Evolutionary conservation across 2,888 invertebrate species (phyloP).

Genomic region (Glyphotaelius pellucidus): DNA sequence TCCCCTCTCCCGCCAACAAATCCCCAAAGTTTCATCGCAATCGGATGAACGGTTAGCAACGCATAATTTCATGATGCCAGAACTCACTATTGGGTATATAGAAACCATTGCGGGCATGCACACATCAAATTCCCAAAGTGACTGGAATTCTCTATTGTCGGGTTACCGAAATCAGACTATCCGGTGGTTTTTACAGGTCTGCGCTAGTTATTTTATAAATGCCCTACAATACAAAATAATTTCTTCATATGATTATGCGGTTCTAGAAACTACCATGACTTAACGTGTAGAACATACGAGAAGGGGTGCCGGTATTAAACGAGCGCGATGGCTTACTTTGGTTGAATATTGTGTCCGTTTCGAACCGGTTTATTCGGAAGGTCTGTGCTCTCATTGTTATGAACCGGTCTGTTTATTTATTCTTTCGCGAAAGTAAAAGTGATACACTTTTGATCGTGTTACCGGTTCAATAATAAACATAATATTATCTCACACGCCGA

Average conservation of each 20-base stretch:
- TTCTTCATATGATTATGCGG: not conserved
- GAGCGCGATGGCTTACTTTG: not conserved
- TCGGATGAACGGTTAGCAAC: too few relatives aligned
- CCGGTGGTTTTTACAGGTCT: too few relatives aligned
- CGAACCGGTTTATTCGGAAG: slow-evolving; percentile 25
- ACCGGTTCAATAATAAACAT: not conserved
- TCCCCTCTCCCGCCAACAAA: too few relatives aligned
- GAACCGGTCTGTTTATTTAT: slow-evolving; percentile 12
- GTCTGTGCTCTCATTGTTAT: slow-evolving; percentile 33
- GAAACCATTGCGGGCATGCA: too few relatives aligned
- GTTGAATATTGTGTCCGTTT: not conserved
- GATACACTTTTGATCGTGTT: slow-evolving; percentile 32
- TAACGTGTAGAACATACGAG: not conserved
- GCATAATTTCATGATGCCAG: too few relatives aligned
- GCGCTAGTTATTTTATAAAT: not conserved
- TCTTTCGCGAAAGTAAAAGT: slow-evolving; percentile 30
- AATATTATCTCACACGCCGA: slow-evolving; percentile 22
- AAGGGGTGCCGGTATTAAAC: not conserved
- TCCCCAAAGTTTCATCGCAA: too few relatives aligned
- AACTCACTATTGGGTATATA: too few relatives aligned
- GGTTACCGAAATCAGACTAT: too few relatives aligned
- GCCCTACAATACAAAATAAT: not conserved
- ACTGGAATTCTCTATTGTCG: too few relatives aligned
- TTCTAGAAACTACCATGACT: not conserved
- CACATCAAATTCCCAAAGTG: too few relatives aligned